Evolutionary conservation across 2,888 invertebrate genomes (phyloP).

Genomic region (Oxystoma pomonae): DNA sequence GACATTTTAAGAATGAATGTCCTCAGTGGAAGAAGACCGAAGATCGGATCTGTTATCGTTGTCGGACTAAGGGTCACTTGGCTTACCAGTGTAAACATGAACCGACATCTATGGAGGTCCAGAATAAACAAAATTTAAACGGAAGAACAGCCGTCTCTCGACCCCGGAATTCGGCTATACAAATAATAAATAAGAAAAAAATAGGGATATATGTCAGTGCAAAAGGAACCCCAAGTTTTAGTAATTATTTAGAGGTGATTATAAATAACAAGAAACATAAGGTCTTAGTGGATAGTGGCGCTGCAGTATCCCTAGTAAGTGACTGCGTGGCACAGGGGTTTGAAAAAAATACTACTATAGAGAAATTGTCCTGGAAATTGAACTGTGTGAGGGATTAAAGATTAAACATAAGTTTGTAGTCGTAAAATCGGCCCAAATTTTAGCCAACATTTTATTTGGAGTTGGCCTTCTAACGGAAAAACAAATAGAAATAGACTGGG

Average conservation of each 20-base stretch:
- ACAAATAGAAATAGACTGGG: neutral
- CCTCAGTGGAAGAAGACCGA: neutral
- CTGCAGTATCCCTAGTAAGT: slow-evolving; percentile 4
- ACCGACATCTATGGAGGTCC: neutral
- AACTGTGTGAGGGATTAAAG: neutral
- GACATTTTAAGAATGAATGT: slow-evolving; percentile 4
- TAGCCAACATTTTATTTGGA: slow-evolving; percentile 3
- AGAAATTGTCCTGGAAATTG: neutral
- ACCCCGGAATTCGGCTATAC: slow-evolving; percentile 8
- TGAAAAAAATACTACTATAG: neutral
- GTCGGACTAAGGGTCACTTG: neutral
- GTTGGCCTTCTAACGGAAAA: neutral
- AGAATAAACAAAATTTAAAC: neutral
- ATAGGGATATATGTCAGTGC: slow-evolving; percentile 7
- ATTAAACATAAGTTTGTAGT: slow-evolving; percentile 4
- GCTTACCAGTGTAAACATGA: neutral
- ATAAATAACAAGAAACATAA: neutral
- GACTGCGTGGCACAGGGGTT: slow-evolving; percentile 1
- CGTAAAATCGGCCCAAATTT: neutral
- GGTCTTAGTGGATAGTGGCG: slow-evolving; percentile 5
- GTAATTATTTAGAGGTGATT: neutral
- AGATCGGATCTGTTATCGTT: neutral
- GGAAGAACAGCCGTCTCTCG: neutral
- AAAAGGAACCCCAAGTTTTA: neutral
- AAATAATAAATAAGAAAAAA: too few relatives aligned